These are phyloP conservation scores for Diuraphis noxia DNA, from an alignment of 1,140 invertebrate species.

Conservation along the genomic window DNA sequence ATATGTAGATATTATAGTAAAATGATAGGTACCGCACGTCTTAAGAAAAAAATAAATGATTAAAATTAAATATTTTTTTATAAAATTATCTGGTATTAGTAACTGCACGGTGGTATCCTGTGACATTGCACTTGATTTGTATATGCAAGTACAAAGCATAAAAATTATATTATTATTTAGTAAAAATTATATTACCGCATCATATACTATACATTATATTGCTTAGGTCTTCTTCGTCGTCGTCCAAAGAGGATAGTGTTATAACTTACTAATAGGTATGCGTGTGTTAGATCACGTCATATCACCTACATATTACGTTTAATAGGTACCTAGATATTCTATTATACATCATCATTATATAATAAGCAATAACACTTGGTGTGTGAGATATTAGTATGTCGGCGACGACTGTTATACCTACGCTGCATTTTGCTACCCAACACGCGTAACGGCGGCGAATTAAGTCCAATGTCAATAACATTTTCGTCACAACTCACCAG, in stretches of 20 bases:
- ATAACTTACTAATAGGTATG: neutral
- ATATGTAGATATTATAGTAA: neutral
- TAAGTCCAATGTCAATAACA: conserved; percentile 14
- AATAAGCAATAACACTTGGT: neutral
- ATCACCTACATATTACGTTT: neutral
- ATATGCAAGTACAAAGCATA: neutral
- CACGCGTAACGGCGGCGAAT: neutral
- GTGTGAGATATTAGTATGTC: neutral
- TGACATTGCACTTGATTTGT: conserved; percentile 16
- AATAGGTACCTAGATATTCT: neutral
- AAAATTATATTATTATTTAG: neutral
- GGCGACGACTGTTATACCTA: neutral
- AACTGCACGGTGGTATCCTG: neutral
- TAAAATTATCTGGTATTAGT: neutral
- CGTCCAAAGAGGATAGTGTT: neutral
- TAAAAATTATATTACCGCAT: neutral
- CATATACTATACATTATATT: neutral
- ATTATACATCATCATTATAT: no score
- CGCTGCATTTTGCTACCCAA: neutral
- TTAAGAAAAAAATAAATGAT: neutral
- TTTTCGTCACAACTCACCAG: neutral
- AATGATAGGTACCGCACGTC: neutral
- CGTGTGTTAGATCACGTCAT: neutral
- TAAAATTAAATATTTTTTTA: neutral
- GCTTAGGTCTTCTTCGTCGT: neutral